These are phyloP conservation scores for Cheilosia soror DNA, from an alignment of 2,888 invertebrate species.

Conservation along the genomic window DNA sequence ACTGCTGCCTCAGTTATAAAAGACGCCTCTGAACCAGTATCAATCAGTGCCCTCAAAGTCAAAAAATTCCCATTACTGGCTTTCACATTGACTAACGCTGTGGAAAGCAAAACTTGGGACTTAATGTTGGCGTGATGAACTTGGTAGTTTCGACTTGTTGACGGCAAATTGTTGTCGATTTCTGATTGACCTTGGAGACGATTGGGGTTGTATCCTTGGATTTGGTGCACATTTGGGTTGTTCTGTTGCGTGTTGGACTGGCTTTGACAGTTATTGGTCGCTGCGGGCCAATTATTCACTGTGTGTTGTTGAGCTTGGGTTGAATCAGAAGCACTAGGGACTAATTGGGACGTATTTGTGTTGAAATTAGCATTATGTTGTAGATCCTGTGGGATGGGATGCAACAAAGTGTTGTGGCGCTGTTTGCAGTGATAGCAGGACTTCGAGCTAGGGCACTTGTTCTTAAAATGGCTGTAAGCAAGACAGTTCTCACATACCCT, in stretches of 20 bases:
- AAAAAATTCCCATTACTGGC: too few species aligned
- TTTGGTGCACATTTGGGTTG: neutral
- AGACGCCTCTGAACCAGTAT: too few species aligned
- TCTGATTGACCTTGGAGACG: neutral
- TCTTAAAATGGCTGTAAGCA: neutral
- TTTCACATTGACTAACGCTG: neutral
- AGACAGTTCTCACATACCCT: neutral
- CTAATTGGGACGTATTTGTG: neutral
- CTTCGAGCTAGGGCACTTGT: neutral
- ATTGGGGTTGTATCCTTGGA: neutral
- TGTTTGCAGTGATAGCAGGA: constrained; percentile 2
- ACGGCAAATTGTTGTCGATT: neutral
- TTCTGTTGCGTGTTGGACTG: neutral
- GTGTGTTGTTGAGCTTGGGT: neutral
- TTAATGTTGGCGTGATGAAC: neutral
- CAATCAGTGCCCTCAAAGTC: too few species aligned
- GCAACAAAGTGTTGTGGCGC: too few species aligned
- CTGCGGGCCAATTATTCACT: too few species aligned
- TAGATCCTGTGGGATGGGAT: too few species aligned
- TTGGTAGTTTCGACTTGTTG: too few species aligned
- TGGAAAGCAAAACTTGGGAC: constrained; percentile 5
- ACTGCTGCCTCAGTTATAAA: too few species aligned
- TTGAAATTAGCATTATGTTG: too few species aligned
- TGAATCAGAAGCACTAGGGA: neutral
- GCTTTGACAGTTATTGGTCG: neutral